These are phyloP conservation scores for Porites lobata DNA, from an alignment of 92 coral and sea anemone species.

Conservation along the genomic window DNA sequence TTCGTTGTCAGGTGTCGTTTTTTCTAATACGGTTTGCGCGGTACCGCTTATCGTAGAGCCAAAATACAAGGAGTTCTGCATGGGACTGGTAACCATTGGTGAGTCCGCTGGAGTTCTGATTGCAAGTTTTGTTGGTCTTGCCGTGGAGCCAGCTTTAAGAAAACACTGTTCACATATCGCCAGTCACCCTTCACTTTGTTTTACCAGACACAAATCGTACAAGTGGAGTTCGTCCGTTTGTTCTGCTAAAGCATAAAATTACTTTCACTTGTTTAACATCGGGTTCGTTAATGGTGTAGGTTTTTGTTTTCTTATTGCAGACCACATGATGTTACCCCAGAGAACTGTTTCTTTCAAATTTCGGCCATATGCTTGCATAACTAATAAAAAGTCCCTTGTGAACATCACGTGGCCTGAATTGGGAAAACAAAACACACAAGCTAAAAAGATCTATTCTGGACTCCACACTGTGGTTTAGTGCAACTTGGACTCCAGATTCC, in stretches of 20 bases:
- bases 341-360: too few relatives aligned
- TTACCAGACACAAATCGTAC: slow-evolving; percentile 68
- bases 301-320: too few relatives aligned
- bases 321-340: too few relatives aligned
- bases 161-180: slow-evolving; percentile 58
- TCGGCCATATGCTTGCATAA: too few relatives aligned
- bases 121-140: slow-evolving; percentile 77
- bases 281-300: not conserved
- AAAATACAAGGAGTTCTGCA: slow-evolving; percentile 80
- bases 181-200: slow-evolving; percentile 55
- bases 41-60: slow-evolving; percentile 79
- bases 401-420: too few relatives aligned
- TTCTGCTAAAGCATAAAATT: slow-evolving; percentile 9
- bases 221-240: slow-evolving; percentile 80
- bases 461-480: too few relatives aligned
- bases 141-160: slow-evolving; percentile 82
- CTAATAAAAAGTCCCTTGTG: too few relatives aligned
- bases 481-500: too few relatives aligned
- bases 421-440: too few relatives aligned
- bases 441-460: too few relatives aligned
- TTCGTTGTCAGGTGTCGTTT: slow-evolving; percentile 77
- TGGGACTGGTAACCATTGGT: slow-evolving; percentile 81
- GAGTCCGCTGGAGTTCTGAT: slow-evolving; percentile 75
- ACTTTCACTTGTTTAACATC: not conserved
- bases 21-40: slow-evolving; percentile 77